phyloP scores from a whole-genome alignment of 1,140 invertebrate species.

The Apis mellifera region DNA sequence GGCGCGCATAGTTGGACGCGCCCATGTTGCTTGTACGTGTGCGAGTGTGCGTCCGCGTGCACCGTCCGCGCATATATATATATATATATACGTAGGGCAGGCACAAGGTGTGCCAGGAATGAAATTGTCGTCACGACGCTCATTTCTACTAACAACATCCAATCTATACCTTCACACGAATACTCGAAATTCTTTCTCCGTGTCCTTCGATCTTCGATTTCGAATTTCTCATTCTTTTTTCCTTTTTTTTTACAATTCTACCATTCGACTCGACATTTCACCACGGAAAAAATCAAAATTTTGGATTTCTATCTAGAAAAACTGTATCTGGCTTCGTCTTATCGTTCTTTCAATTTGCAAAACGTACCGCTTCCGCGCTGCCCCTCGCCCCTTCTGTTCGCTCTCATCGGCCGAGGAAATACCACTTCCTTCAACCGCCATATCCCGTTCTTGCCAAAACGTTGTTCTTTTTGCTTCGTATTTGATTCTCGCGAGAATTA shows the following conservation, averaged over 20 bases:
- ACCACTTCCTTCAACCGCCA: background rate
- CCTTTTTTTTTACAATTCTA: too few species aligned
- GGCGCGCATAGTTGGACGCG: slow-evolving; percentile 75
- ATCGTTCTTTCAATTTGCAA: background rate
- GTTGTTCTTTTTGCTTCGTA: too few species aligned
- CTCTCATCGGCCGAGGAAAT: background rate
- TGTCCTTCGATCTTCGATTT: too few species aligned
- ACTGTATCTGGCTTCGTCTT: too few species aligned
- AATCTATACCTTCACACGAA: slow-evolving; percentile 8
- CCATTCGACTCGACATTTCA: too few species aligned
- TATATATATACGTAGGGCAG: slow-evolving; percentile 57
- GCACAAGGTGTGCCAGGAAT: slow-evolving; percentile 76
- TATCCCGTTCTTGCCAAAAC: background rate
- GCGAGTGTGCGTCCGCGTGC: slow-evolving; percentile 32
- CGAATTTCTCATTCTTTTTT: too few species aligned
- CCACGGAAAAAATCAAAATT: too few species aligned
- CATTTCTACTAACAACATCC: slow-evolving; percentile 30
- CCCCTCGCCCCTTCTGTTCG: background rate
- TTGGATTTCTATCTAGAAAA: too few species aligned
- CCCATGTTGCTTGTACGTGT: slow-evolving; percentile 63
- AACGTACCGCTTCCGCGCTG: background rate
- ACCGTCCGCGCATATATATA: slow-evolving; percentile 45
- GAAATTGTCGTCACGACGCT: slow-evolving; percentile 67
- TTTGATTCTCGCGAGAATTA: too few species aligned
- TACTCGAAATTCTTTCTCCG: too few species aligned